Conservation (phyloP, 2,113 vertebrate species). For the Psettodes erumei region DNA sequence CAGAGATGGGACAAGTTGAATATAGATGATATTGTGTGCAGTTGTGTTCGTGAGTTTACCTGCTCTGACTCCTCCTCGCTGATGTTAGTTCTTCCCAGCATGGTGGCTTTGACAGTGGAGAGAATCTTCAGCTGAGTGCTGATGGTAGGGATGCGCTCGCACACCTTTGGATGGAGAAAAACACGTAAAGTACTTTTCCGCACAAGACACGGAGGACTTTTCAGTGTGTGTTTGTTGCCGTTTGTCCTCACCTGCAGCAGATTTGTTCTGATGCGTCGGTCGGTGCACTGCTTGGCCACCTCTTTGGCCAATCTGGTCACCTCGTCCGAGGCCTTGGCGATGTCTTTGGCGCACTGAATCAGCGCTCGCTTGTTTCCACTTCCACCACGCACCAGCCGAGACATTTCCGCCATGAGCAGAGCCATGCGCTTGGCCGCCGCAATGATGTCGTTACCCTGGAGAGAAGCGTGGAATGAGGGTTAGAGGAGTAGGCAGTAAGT, state of each 20-base stretch:
- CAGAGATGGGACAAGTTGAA: neutral
- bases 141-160: constrained; percentile 98
- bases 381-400: constrained; percentile 93
- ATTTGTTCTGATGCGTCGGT: constrained; percentile 97
- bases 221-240: neutral
- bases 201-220: neutral
- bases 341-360: constrained; percentile 98
- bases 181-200: neutral
- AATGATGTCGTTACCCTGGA: constrained; percentile 98
- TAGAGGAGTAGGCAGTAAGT: constrained; percentile 15
- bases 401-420: constrained; percentile 99
- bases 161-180: constrained; percentile 84
- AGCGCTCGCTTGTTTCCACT: constrained; percentile 97
- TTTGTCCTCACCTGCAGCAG: constrained; percentile 89
- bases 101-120: constrained; percentile 98
- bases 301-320: constrained; percentile 96
- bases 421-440: constrained; percentile 98
- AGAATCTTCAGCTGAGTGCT: constrained; percentile 99
- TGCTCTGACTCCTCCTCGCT: constrained; percentile 98
- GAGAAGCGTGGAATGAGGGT: constrained; percentile 22
- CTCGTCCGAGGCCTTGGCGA: constrained; percentile 97
- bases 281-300: constrained; percentile 99
- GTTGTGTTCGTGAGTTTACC: constrained; percentile 78
- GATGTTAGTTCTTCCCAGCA: constrained; percentile 98
- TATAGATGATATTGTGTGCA: too few species aligned